Evolutionary conservation across 2,113 vertebrate genomes (phyloP).

Genomic region (Herpetotheres cachinnans): DNA sequence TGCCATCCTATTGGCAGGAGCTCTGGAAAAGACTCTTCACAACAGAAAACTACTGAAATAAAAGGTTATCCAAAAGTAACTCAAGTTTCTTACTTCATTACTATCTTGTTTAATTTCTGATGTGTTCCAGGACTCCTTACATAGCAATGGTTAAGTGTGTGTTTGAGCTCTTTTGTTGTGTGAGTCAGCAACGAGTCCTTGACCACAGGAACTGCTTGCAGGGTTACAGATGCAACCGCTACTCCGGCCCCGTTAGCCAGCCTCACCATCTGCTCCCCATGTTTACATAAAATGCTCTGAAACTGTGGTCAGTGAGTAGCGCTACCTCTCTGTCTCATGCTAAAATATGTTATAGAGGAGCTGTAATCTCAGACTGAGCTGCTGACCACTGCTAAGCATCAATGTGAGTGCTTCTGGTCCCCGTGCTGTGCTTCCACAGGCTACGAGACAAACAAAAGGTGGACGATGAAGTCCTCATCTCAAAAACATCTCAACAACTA

Average conservation of each 20-base stretch:
- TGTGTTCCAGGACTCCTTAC: background rate
- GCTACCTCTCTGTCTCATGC: background rate
- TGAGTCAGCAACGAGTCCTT: background rate
- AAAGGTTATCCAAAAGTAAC: background rate
- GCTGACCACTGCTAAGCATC: background rate
- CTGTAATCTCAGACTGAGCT: background rate
- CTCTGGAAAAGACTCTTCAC: background rate
- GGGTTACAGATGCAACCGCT: background rate
- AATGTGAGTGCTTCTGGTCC: background rate
- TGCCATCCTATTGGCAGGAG: background rate
- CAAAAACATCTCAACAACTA: background rate
- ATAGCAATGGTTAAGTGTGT: background rate
- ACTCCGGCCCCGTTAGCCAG: background rate
- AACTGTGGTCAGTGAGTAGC: background rate
- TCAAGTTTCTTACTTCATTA: background rate
- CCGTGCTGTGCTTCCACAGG: background rate
- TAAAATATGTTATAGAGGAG: background rate
- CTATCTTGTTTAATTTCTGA: background rate
- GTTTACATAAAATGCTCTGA: background rate
- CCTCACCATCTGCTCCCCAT: background rate
- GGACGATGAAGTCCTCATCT: background rate
- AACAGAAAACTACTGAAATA: background rate
- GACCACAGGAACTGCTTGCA: background rate
- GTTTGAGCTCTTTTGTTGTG: background rate
- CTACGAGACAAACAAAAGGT: background rate